These are phyloP conservation scores for Amphilophus citrinellus DNA, from an alignment of 2,113 vertebrate genomes.

Conservation along the genomic window DNA sequence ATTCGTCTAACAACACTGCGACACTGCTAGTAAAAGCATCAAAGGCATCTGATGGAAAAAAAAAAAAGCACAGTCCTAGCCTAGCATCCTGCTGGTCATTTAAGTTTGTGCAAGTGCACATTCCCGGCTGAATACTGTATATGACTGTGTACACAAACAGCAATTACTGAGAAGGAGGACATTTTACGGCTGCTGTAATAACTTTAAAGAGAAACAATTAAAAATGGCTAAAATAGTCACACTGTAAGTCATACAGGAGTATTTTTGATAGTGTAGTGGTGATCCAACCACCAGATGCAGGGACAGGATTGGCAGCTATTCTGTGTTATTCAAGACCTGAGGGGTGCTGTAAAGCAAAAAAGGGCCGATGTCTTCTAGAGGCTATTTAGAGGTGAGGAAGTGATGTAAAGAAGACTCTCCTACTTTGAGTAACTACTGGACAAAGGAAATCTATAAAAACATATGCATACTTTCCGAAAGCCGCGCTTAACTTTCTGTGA, in stretches of 20 bases:
- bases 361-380: background rate
- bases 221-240: background rate
- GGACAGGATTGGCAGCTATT: background rate
- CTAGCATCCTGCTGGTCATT: background rate
- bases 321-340: background rate
- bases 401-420: background rate
- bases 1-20: background rate
- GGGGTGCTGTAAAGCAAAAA: background rate
- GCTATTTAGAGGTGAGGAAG: too few relatives aligned
- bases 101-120: background rate
- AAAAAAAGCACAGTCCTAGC: background rate
- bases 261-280: background rate
- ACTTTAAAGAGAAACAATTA: background rate
- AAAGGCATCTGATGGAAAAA: background rate
- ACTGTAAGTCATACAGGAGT: background rate
- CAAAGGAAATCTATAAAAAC: background rate
- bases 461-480: background rate
- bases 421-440: background rate
- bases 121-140: background rate
- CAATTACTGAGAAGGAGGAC: background rate
- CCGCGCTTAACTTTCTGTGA: background rate
- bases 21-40: background rate
- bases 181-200: background rate
- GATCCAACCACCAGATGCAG: too few relatives aligned
- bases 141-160: background rate